Evolutionary conservation across 2,888 invertebrate genomes (phyloP).

Genomic region (Melanargia galathea): DNA sequence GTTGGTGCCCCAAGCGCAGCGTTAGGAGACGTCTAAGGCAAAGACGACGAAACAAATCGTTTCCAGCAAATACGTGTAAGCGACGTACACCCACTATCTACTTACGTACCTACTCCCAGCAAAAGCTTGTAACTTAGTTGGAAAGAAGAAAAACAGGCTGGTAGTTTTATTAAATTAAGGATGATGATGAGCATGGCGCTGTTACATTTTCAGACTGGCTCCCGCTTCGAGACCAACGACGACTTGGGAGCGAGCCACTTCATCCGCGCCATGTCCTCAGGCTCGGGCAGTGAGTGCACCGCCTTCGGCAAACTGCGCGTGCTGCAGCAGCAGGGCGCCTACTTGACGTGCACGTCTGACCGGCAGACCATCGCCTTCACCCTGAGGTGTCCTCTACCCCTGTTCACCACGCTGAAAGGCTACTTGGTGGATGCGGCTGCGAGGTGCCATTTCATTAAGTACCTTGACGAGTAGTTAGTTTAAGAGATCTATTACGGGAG

Average conservation of each 20-base stretch:
- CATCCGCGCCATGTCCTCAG: constrained; percentile 87
- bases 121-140: too few species aligned
- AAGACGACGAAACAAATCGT: too few species aligned
- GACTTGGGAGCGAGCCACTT: constrained; percentile 90
- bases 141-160: too few species aligned
- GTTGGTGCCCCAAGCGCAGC: too few species aligned
- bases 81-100: too few species aligned
- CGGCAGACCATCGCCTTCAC: constrained; percentile 91
- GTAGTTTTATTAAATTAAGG: neutral
- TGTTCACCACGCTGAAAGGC: constrained; percentile 55
- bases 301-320: constrained; percentile 88
- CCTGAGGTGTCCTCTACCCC: constrained; percentile 65
- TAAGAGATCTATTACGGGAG: too few species aligned
- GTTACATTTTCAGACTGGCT: constrained; percentile 85
- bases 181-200: neutral
- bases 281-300: constrained; percentile 85
- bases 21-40: too few species aligned
- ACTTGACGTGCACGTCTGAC: constrained; percentile 84
- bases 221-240: constrained; percentile 90
- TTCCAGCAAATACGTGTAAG: too few species aligned
- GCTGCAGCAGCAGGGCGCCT: constrained; percentile 89
- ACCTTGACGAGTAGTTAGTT: too few species aligned
- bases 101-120: too few species aligned
- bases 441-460: constrained; percentile 45
- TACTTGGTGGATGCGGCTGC: constrained; percentile 61